Conservation (phyloP, 2,888 invertebrate species). For the Rhingia rostrata region DNA sequence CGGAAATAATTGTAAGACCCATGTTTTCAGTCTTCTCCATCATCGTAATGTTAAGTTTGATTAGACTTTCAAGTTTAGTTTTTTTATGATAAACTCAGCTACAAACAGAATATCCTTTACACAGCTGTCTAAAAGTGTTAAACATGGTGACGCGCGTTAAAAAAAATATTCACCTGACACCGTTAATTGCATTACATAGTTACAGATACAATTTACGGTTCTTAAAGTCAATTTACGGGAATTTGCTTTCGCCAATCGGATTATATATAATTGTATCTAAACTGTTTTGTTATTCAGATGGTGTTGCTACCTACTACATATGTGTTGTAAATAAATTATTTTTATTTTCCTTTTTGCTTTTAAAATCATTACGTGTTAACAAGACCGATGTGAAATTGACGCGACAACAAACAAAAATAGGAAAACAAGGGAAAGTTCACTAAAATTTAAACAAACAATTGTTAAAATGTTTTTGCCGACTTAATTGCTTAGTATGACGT, state of each 20-base stretch:
- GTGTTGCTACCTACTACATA: neutral
- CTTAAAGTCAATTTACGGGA: constrained; percentile 1
- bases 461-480: constrained; percentile 4
- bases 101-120: too few species aligned
- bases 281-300: constrained; percentile 11
- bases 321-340: neutral
- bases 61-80: too few species aligned
- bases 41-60: too few species aligned
- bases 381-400: neutral
- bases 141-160: too few species aligned
- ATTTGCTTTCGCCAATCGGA: constrained; percentile 13
- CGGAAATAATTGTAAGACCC: too few species aligned
- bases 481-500: neutral
- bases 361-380: neutral
- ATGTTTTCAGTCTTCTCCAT: too few species aligned
- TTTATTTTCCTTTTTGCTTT: constrained; percentile 1
- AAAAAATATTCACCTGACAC: too few species aligned
- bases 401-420: neutral
- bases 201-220: constrained; percentile 6
- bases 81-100: too few species aligned
- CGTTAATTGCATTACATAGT: too few species aligned
- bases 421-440: constrained; percentile 31
- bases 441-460: constrained; percentile 5
- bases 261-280: constrained; percentile 8
- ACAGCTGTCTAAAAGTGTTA: too few species aligned